A percentile compares a stretch with the other conserved stretches of the same genome.
phyloP scores from a whole-genome alignment of 2,113 vertebrate genomes.

The Cephalopholis sonnerati region DNA sequence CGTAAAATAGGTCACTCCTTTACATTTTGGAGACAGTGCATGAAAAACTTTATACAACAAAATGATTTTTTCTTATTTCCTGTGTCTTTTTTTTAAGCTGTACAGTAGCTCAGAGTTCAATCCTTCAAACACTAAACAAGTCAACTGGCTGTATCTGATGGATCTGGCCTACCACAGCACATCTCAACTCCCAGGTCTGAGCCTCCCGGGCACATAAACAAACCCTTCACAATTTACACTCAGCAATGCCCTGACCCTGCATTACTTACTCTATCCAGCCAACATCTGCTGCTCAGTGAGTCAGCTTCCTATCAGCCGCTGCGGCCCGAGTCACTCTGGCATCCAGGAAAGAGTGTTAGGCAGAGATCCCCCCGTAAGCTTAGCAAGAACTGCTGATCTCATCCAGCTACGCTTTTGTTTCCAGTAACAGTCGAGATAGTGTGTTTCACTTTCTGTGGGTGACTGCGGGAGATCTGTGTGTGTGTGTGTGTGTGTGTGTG shows the following conservation, averaged over 20 bases:
- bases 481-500: conserved; percentile 5
- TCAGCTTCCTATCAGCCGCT: conserved; percentile 71
- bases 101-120: background rate
- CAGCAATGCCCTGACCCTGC: conserved; percentile 54
- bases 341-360: conserved; percentile 74
- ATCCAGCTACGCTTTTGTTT: conserved; percentile 69
- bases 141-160: conserved; percentile 11
- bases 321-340: conserved; percentile 59
- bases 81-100: background rate
- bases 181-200: conserved; percentile 33
- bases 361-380: conserved; percentile 56
- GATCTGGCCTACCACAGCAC: conserved; percentile 9
- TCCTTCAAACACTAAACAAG: conserved; percentile 11
- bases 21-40: background rate
- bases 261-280: conserved; percentile 50
- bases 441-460: conserved; percentile 50
- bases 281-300: conserved; percentile 66
- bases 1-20: background rate
- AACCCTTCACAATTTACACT: conserved; percentile 50
- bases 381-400: conserved; percentile 78
- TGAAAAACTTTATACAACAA: background rate
- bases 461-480: conserved; percentile 24
- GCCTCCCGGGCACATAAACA: conserved; percentile 43
- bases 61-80: background rate
- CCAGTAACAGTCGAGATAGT: conserved; percentile 70